Percentiles rank a stretch among this genome's conserved stretches.
Conservation (phyloP, 2,888 invertebrate species). For the Caenorhabditis wallacei region DNA sequence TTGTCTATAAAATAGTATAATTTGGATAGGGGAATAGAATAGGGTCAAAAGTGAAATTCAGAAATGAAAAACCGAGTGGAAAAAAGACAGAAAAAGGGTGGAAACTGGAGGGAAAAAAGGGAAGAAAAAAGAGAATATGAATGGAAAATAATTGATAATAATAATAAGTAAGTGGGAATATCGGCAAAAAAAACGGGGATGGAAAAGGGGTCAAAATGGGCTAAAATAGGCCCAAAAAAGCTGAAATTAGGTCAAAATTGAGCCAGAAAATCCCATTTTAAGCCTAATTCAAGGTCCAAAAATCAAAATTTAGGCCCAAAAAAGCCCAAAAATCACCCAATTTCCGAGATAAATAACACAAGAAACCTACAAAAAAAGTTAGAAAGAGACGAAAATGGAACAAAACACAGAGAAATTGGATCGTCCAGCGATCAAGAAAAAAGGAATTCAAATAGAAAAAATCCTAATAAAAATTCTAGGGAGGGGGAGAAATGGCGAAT, state of each 20-base stretch:
- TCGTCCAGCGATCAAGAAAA: slow-evolving; percentile 1
- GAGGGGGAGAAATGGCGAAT: neutral
- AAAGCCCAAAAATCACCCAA: neutral
- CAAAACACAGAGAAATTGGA: neutral
- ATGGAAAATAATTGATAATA: too few species aligned
- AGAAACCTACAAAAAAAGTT: neutral
- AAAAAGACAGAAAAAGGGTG: neutral
- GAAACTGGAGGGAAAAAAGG: too few species aligned
- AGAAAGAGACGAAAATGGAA: neutral
- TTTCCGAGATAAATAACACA: neutral
- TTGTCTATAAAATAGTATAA: neutral
- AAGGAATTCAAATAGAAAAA: neutral
- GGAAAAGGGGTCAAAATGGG: too few species aligned
- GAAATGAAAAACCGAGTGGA: neutral
- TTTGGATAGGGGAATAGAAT: neutral
- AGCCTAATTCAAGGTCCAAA: neutral
- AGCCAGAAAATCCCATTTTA: neutral
- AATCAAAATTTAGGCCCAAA: neutral
- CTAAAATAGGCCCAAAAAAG: neutral
- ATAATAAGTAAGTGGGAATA: too few species aligned
- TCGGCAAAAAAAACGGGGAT: neutral
- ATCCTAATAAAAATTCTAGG: neutral
- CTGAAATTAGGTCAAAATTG: neutral
- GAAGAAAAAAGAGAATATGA: too few species aligned
- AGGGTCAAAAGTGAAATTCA: neutral